These are phyloP conservation scores for Fragum fragum DNA, from an alignment of 2,888 invertebrate species.

Conservation along the genomic window DNA sequence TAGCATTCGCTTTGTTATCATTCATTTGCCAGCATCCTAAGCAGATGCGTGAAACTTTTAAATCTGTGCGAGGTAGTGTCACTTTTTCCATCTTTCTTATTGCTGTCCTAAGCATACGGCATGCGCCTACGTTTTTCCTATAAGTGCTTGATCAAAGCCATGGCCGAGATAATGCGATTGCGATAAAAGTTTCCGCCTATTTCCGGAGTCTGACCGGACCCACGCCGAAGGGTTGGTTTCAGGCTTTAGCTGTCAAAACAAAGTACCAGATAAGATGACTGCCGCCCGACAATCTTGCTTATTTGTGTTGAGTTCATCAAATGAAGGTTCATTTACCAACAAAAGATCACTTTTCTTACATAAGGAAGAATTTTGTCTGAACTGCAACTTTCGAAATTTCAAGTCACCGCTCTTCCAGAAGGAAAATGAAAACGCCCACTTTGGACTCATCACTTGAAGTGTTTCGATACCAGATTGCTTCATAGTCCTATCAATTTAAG, in stretches of 20 bases:
- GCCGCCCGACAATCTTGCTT: constrained; percentile 65
- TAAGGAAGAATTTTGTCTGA: too few relatives aligned
- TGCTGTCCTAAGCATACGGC: constrained; percentile 8
- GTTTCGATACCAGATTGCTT: too few relatives aligned
- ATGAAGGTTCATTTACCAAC: constrained; percentile 48
- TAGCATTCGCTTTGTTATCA: constrained; percentile 75
- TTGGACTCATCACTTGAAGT: too few relatives aligned
- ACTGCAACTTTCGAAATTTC: too few relatives aligned
- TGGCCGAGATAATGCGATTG: constrained; percentile 14
- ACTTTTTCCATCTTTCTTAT: constrained; percentile 62
- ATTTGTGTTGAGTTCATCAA: constrained; percentile 56
- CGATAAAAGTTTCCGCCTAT: neutral
- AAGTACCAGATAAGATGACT: constrained; percentile 49
- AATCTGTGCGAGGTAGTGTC: constrained; percentile 79
- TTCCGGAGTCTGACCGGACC: neutral
- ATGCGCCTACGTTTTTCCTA: neutral
- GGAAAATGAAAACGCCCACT: too few relatives aligned
- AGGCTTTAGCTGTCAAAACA: neutral
- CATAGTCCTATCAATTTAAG: too few relatives aligned
- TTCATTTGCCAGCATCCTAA: constrained; percentile 86
- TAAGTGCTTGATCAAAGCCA: neutral
- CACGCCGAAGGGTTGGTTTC: neutral
- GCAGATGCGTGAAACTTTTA: constrained; percentile 83
- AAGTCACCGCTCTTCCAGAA: too few relatives aligned
- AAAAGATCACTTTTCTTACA: too few relatives aligned